A percentile compares a stretch with the other conserved stretches of the same genome.
These are phyloP conservation scores for Thalassaphorura encarpata DNA, from an alignment of 1,140 invertebrate genomes.

Conservation along the genomic window DNA sequence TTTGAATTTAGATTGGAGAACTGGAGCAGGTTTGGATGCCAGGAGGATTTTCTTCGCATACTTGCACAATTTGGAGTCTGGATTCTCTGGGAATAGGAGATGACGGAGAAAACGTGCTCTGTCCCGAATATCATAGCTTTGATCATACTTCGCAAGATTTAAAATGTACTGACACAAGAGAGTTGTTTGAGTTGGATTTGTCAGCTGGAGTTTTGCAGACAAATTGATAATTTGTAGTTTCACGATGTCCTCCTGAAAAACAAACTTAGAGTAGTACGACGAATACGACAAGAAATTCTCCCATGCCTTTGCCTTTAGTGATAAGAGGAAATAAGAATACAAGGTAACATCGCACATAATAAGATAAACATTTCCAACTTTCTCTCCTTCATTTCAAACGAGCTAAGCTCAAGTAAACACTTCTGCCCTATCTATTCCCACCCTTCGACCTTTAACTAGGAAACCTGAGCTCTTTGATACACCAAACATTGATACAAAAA, in stretches of 20 bases:
- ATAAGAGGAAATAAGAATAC: not conserved
- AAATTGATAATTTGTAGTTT: conserved; percentile 94
- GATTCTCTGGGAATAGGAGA: conserved; percentile 57
- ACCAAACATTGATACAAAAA: too few species aligned
- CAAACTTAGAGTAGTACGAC: not conserved
- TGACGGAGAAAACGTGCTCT: conserved; percentile 73
- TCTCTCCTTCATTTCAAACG: not conserved
- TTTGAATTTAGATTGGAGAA: conserved; percentile 58
- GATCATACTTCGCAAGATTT: conserved; percentile 93
- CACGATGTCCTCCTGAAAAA: conserved; percentile 73
- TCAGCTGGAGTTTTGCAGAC: conserved; percentile 85
- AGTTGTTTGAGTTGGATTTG: conserved; percentile 74
- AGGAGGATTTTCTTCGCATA: conserved; percentile 79
- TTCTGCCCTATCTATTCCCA: too few species aligned
- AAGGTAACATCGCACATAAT: not conserved
- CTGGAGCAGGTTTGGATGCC: conserved; percentile 83
- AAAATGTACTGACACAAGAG: conserved; percentile 89
- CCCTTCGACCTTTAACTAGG: too few species aligned
- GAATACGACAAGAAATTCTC: conserved; percentile 1
- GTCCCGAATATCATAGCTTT: conserved; percentile 96
- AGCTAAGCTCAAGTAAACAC: not conserved
- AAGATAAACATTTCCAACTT: not conserved
- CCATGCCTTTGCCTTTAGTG: not conserved
- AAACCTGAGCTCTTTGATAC: too few species aligned
- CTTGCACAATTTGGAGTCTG: conserved; percentile 47